These are phyloP conservation scores for Rhynchonycteris naso DNA, from an alignment of 2,797 vertebrate species.

Conservation along the genomic window DNA sequence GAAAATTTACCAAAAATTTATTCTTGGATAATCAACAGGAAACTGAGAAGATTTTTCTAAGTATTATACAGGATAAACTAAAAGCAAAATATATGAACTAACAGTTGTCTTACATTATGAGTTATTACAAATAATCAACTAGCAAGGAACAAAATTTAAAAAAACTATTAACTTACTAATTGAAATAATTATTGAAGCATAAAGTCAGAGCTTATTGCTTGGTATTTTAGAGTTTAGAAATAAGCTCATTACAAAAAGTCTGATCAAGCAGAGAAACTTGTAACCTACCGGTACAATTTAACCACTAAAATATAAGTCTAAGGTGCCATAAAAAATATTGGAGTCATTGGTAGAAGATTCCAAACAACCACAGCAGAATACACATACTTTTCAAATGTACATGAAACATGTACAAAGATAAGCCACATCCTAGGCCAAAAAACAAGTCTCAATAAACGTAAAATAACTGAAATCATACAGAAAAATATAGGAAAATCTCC, in stretches of 20 bases:
- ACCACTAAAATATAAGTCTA: constrained; percentile 52
- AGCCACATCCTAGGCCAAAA: background rate
- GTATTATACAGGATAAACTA: constrained; percentile 47
- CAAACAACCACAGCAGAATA: constrained; percentile 51
- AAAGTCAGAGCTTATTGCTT: background rate
- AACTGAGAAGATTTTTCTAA: constrained; percentile 57
- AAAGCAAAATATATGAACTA: constrained; percentile 57
- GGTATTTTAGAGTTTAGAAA: background rate
- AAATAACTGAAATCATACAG: constrained; percentile 44
- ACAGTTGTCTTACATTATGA: background rate
- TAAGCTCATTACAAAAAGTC: constrained; percentile 10
- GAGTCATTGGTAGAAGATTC: constrained; percentile 43
- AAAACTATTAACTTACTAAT: constrained; percentile 36
- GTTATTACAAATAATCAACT: background rate
- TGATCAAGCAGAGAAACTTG: constrained; percentile 36
- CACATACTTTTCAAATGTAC: constrained; percentile 44
- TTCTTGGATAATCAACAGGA: constrained; percentile 60
- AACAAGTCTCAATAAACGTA: constrained; percentile 31
- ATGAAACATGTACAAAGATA: constrained; percentile 45
- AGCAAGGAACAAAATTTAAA: constrained; percentile 38
- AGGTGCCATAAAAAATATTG: constrained; percentile 57
- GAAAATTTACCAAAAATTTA: constrained; percentile 68
- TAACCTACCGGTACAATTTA: constrained; percentile 36
- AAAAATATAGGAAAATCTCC: constrained; percentile 53
- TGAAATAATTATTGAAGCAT: constrained; percentile 19